Conservation (phyloP, 2,113 vertebrate species). For the Fulica atra region DNA sequence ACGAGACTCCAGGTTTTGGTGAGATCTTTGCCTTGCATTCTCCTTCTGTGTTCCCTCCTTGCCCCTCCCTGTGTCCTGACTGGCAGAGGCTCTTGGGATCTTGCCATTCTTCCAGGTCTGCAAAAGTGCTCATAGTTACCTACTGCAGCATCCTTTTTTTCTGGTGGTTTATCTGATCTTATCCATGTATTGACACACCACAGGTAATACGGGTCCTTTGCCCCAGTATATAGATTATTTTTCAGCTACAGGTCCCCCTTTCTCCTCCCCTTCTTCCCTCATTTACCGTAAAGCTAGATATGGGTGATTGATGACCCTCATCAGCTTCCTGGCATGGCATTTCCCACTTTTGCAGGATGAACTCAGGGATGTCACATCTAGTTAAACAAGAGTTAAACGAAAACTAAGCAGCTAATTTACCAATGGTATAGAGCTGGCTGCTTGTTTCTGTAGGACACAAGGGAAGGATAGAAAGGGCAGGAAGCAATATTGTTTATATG, state of each 20-base stretch:
- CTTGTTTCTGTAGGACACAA: neutral
- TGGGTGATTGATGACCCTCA: neutral
- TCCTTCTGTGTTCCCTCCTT: neutral
- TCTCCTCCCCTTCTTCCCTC: neutral
- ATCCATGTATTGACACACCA: neutral
- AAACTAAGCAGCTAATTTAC: neutral
- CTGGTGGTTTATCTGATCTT: neutral
- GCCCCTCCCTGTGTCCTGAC: neutral
- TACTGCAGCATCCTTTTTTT: neutral
- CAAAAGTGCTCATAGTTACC: neutral
- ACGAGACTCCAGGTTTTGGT: neutral
- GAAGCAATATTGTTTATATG: neutral
- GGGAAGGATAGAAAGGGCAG: neutral
- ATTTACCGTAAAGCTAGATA: neutral
- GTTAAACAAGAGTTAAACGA: neutral
- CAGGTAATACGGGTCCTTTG: neutral
- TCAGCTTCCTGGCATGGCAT: neutral
- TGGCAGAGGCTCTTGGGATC: neutral
- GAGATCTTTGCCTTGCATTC: neutral
- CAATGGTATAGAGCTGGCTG: neutral
- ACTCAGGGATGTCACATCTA: neutral
- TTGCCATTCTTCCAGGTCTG: neutral
- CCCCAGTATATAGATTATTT: accelerated
- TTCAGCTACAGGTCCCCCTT: neutral
- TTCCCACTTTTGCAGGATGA: neutral